Evolutionary conservation across 2,113 vertebrate species (phyloP).

Genomic region (Edolisoma coerulescens): DNA sequence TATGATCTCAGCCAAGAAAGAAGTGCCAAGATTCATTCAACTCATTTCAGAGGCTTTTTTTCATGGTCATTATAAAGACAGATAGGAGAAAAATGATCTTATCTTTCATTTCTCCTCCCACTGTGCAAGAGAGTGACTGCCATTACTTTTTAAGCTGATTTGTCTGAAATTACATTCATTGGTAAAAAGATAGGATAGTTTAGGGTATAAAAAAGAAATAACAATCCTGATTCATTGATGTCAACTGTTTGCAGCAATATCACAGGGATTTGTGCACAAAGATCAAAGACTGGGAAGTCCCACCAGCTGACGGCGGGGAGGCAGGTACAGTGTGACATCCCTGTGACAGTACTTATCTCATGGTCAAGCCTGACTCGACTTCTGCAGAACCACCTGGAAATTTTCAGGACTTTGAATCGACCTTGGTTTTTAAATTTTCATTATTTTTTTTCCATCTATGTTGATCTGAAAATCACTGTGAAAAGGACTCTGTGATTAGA

Average conservation of each 20-base stretch:
- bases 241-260: background rate
- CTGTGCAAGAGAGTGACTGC: background rate
- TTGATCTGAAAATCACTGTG: conserved; percentile 29
- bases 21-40: conserved; percentile 25
- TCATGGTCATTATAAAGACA: conserved; percentile 18
- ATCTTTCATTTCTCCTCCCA: conserved; percentile 21
- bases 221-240: background rate
- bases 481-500: conserved; percentile 50
- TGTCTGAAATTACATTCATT: background rate
- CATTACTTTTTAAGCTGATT: background rate
- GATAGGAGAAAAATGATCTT: background rate
- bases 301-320: background rate
- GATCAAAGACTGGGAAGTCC: background rate
- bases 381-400: background rate
- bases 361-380: accelerated
- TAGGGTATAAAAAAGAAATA: background rate
- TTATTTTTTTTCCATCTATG: background rate
- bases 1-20: conserved; percentile 10
- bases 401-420: background rate
- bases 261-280: background rate
- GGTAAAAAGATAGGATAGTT: conserved; percentile 3
- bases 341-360: background rate
- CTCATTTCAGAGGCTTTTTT: conserved; percentile 40
- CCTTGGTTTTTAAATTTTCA: background rate
- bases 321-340: background rate